Conservation (phyloP, 2,888 invertebrate genomes). For the Dynastes hyllus region DNA sequence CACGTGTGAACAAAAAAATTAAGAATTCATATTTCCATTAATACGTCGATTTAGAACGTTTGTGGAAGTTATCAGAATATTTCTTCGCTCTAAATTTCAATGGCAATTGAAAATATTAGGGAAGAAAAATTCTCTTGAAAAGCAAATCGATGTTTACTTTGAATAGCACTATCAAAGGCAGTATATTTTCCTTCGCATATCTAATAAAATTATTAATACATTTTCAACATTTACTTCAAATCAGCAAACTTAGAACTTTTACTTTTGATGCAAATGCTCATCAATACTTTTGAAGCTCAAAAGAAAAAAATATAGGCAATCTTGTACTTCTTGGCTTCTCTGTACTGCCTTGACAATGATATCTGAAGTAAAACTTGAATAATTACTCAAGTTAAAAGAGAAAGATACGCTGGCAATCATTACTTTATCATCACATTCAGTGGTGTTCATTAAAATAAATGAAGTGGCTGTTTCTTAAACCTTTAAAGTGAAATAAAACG, state of each 20-base stretch:
- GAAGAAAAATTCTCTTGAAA: too few species aligned
- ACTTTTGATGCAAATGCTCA: background rate
- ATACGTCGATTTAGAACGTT: background rate
- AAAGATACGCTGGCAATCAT: background rate
- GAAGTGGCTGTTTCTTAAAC: constrained; percentile 28
- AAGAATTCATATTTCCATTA: background rate
- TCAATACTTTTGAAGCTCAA: background rate
- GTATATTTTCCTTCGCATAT: background rate
- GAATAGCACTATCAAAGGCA: background rate
- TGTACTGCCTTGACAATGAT: too few species aligned
- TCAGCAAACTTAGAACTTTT: background rate
- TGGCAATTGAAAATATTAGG: background rate
- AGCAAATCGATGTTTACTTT: too few species aligned
- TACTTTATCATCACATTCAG: constrained; percentile 8
- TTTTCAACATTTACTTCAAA: too few species aligned
- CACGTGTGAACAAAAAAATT: background rate
- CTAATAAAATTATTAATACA: background rate
- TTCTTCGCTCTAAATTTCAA: background rate
- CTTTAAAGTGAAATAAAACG: constrained; percentile 29
- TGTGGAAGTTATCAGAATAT: background rate
- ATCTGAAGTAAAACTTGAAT: background rate
- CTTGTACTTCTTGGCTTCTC: background rate
- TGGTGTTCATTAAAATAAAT: constrained; percentile 31
- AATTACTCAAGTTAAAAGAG: background rate
- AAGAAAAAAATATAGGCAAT: background rate